A percentile compares a stretch with the other conserved stretches of the same genome.
These are phyloP conservation scores for Stigmatopora nigra DNA, from an alignment of 2,113 vertebrate genomes.

Conservation along the genomic window DNA sequence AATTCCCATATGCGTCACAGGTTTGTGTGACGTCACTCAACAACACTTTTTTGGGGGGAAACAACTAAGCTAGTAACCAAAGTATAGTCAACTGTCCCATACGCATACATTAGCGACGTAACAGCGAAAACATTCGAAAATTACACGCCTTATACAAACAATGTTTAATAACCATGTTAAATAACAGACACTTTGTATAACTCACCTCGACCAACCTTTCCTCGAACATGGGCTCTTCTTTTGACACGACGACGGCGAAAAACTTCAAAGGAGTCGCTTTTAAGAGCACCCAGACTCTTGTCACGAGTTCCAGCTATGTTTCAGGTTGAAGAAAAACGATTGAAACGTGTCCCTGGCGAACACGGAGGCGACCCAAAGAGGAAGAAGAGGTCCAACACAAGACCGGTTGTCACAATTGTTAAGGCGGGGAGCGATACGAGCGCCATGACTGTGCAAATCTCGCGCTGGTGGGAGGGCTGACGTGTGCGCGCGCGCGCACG, in stretches of 20 bases:
- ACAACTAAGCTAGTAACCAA: not conserved
- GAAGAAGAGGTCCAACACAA: not conserved
- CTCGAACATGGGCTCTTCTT: not conserved
- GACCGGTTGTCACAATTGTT: not conserved
- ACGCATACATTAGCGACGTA: not conserved
- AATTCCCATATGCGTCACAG: not conserved
- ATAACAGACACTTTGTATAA: not conserved
- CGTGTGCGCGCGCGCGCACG: not conserved
- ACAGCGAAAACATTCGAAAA: not conserved
- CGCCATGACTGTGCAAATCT: conserved; percentile 9
- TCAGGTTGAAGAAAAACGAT: not conserved
- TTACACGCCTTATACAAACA: not conserved
- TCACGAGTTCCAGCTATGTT: not conserved
- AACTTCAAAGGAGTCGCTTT: not conserved
- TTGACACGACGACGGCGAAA: not conserved
- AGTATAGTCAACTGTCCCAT: not conserved
- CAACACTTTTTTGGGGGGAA: not conserved
- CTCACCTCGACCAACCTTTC: not conserved
- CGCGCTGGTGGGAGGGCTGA: not conserved
- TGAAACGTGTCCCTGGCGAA: not conserved
- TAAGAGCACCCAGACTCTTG: not conserved
- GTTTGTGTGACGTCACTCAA: not conserved
- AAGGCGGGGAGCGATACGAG: not conserved
- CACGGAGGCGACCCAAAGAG: not conserved
- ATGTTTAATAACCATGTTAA: too few relatives aligned